Percentiles rank a stretch among this genome's conserved stretches.
Conservation (phyloP, 1,140 invertebrate species). For the Leptinotarsa lineolata region DNA sequence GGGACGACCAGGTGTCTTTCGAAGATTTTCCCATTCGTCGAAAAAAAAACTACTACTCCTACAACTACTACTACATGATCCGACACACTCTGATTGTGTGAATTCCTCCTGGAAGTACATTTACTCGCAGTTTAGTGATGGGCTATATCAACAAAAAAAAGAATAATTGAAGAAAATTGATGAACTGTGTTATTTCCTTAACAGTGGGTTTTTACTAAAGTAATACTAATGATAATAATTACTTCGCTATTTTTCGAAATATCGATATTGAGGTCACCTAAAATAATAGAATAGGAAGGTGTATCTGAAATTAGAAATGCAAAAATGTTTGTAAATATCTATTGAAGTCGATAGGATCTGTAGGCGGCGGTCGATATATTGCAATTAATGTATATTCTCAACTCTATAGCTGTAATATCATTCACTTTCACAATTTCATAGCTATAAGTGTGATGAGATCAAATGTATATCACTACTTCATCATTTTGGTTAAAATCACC, state of each 20-base stretch:
- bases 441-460: neutral
- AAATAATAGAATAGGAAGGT: slow-evolving; percentile 4
- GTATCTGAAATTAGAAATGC: neutral
- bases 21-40: too few relatives aligned
- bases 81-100: too few relatives aligned
- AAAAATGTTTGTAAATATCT: neutral
- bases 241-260: neutral
- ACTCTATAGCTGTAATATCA: slow-evolving; percentile 8
- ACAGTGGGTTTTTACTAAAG: too few relatives aligned
- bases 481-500: slow-evolving; percentile 17
- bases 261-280: slow-evolving; percentile 12
- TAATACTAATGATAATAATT: too few relatives aligned
- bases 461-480: slow-evolving; percentile 10
- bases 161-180: too few relatives aligned
- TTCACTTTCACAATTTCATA: neutral
- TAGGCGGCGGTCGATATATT: neutral
- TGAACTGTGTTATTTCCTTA: too few relatives aligned
- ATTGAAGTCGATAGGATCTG: neutral
- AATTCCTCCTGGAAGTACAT: too few relatives aligned
- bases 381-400: slow-evolving; percentile 1
- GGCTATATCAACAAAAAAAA: too few relatives aligned
- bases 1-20: too few relatives aligned
- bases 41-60: too few relatives aligned
- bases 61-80: too few relatives aligned
- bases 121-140: too few relatives aligned